phyloP scores from a whole-genome alignment of 2,113 vertebrate genomes.

The Osmerus eperlanus region DNA sequence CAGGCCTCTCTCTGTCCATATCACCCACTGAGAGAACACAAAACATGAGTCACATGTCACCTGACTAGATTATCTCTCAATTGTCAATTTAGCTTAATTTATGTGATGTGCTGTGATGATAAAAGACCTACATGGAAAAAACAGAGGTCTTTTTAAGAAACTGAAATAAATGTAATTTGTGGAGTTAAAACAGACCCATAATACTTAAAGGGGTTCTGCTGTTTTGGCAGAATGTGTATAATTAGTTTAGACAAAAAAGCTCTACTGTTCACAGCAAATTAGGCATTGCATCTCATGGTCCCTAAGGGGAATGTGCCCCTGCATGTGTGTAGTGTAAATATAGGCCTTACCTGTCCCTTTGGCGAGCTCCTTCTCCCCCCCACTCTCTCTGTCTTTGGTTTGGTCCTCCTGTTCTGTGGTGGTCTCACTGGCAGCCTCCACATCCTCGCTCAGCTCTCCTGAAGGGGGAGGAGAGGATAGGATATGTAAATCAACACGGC shows the following conservation, averaged over 20 bases:
- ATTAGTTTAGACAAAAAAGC: slow-evolving; percentile 44
- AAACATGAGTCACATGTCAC: slow-evolving; percentile 60
- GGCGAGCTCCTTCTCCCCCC: slow-evolving; percentile 88
- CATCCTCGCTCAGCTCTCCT: slow-evolving; percentile 96
- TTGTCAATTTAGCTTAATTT: slow-evolving; percentile 43
- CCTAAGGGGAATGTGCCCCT: slow-evolving; percentile 31
- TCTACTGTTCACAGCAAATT: slow-evolving; percentile 31
- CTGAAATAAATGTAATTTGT: slow-evolving; percentile 33
- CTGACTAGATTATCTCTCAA: slow-evolving; percentile 48
- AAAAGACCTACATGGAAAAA: slow-evolving; percentile 35
- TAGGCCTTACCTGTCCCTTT: slow-evolving; percentile 88
- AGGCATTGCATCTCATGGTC: slow-evolving; percentile 33
- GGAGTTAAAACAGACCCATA: slow-evolving; percentile 37
- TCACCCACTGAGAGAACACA: slow-evolving; percentile 45
- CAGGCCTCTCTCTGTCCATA: slow-evolving; percentile 42
- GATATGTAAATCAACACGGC: slow-evolving; percentile 80
- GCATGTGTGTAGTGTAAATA: slow-evolving; percentile 59
- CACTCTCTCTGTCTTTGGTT: slow-evolving; percentile 90
- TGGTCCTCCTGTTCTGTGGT: slow-evolving; percentile 89
- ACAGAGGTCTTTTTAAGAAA: slow-evolving; percentile 8
- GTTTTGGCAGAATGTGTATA: slow-evolving; percentile 44
- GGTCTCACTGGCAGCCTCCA: slow-evolving; percentile 87
- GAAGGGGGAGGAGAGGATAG: slow-evolving; percentile 77
- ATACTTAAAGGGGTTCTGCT: slow-evolving; percentile 34
- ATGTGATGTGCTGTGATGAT: slow-evolving; percentile 38